A percentile compares a stretch with the other conserved stretches of the same genome.
phyloP scores from a whole-genome alignment of 1,140 invertebrate genomes.

The Argopecten irradians region DNA sequence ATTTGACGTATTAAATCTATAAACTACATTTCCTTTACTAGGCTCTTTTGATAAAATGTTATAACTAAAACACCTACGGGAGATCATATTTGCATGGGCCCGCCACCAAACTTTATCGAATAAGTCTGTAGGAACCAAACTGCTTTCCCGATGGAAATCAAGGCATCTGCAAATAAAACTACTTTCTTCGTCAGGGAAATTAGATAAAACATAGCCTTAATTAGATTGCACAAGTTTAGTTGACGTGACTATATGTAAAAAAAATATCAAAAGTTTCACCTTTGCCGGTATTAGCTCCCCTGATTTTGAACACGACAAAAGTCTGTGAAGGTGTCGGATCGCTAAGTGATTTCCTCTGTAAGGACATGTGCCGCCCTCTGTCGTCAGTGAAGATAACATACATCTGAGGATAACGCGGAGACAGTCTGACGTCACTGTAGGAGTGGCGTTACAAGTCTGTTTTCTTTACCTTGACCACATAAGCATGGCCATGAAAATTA shows the following conservation, averaged over 20 bases:
- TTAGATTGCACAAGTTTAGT: background rate
- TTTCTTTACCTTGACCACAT: too few relatives aligned
- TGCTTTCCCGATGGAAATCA: background rate
- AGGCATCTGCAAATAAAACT: background rate
- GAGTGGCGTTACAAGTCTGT: too few relatives aligned
- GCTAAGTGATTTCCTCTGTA: background rate
- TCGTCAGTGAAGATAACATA: background rate
- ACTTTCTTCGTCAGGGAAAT: background rate
- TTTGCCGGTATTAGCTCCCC: background rate
- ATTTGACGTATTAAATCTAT: background rate
- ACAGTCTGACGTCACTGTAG: too few relatives aligned
- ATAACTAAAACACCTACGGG: background rate
- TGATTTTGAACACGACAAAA: background rate
- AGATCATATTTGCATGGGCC: background rate
- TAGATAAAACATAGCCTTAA: background rate
- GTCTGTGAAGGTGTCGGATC: background rate
- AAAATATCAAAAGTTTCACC: background rate
- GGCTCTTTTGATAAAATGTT: background rate
- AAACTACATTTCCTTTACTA: background rate
- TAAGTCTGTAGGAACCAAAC: background rate
- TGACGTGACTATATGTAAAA: background rate
- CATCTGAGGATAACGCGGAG: background rate
- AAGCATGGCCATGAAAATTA: too few relatives aligned
- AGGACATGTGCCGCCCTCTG: background rate
- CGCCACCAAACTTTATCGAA: background rate